Evolutionary conservation across 2,888 invertebrate genomes (phyloP), one percentile per base, ranked within the genome.

Genomic region (Platynereis dumerilii): DNA sequence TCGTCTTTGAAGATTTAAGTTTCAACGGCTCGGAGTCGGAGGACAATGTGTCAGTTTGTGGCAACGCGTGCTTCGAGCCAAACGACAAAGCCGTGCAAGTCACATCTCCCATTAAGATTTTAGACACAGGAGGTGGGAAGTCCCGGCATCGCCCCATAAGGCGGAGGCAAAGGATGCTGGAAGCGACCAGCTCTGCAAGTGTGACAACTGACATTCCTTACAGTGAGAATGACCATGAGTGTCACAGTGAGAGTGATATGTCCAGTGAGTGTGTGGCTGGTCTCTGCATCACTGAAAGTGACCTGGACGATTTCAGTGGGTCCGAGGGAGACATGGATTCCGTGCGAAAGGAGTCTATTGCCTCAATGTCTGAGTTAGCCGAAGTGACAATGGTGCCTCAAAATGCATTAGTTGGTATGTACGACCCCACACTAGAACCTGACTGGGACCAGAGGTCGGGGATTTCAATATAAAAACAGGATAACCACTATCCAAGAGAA

Each of bases 391-490:
- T 62, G 45, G 45, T 62, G 56, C 62, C 62, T 12, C 52, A 62
- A 45, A 62, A 44, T 28, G 62, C 62, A 10, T 22, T 62, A 22
- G 26, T 55, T 34, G 62, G 56, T 27, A 42, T 20, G 26, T 62
- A 62, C 20, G 56, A 56, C 22, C 42, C 56, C 17, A 42, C 45
- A 20, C 42, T 44, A 10, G 56, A 62, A 44, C 56, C 56, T 17
- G 56, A 56, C 45, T 62, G 62, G 62, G 62, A 62, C 57, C 62
- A 62, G 29, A 62, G 52, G 24, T 62, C 62, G 1, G 62, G 52
- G 15, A 62, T 62, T 26, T 62, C 62, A n/a, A 62, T 62, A 56
- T 62, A 56, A 56, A 3, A 57, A 5, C 48, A 7, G 5, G 34
- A 34, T 34, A 5, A n/a, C n/a, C n/a, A n/a, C n/a, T n/a, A n/a